A percentile compares a stretch with the other conserved stretches of the same genome.
These are phyloP conservation scores for Corythucha ciliata DNA, from an alignment of 2,888 invertebrate genomes.

Conservation along the genomic window DNA sequence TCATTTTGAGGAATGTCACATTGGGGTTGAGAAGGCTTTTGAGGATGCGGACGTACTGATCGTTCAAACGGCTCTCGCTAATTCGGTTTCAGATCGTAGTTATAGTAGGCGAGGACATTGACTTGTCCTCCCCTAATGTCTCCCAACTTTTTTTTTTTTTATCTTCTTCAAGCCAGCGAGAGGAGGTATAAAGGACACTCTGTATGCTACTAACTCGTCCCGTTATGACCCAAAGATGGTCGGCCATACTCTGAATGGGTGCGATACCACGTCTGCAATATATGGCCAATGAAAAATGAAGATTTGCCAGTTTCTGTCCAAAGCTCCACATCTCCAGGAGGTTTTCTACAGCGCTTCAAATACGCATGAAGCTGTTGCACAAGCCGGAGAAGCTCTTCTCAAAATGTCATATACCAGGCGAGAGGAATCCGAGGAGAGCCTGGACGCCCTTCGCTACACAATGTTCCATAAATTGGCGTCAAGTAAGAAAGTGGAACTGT, in stretches of 20 bases:
- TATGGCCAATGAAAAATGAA: conserved; percentile 18
- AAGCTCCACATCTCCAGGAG: conserved; percentile 13
- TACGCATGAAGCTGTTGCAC: conserved; percentile 13
- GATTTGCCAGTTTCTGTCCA: conserved; percentile 13
- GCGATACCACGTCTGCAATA: no score
- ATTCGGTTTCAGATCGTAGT: conserved; percentile 13
- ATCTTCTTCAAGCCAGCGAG: conserved; percentile 3
- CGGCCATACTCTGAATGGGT: conserved; percentile 6
- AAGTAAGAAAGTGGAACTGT: conserved; percentile 16
- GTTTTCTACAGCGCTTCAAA: conserved; percentile 10
- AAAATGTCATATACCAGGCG: conserved; percentile 14
- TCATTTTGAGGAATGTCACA: conserved; percentile 15
- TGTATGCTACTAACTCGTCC: conserved; percentile 3
- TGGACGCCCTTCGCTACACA: conserved; percentile 14
- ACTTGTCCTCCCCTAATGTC: conserved; percentile 7
- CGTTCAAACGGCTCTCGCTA: conserved; percentile 17
- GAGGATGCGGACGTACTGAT: conserved; percentile 25
- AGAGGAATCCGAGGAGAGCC: conserved; percentile 2
- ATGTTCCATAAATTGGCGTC: conserved; percentile 9
- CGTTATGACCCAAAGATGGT: background rate
- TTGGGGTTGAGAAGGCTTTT: conserved; percentile 10
- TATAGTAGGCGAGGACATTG: conserved; percentile 20
- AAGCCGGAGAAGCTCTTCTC: conserved; percentile 20
- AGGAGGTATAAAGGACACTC: background rate
- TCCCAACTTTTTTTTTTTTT: background rate